Conservation (phyloP, 2,113 vertebrate species). For the Leptocoma aspasia region DNA sequence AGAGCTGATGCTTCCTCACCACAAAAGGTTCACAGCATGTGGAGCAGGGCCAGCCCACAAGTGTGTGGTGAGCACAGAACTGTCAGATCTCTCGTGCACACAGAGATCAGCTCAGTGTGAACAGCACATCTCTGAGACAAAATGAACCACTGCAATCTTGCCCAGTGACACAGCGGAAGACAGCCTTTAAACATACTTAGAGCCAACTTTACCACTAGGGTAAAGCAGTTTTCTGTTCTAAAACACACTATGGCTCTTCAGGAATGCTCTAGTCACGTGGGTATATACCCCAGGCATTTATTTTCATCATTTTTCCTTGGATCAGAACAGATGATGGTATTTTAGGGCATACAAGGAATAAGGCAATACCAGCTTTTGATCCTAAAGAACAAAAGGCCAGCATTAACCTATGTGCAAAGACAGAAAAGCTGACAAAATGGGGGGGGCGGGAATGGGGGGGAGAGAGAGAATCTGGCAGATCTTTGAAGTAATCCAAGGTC, state of each 20-base stretch:
- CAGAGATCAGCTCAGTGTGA: neutral
- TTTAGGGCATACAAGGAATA: neutral
- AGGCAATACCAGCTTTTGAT: neutral
- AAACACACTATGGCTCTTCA: neutral
- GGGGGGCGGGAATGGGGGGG: fast-evolving
- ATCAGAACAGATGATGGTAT: neutral
- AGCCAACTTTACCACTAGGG: neutral
- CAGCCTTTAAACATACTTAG: neutral
- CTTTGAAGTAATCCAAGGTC: constrained; percentile 53
- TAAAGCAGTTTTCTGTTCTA: neutral
- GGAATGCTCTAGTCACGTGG: neutral
- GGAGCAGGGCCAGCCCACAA: neutral
- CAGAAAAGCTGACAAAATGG: neutral
- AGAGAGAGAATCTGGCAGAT: neutral
- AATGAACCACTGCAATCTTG: neutral
- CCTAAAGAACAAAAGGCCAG: constrained; percentile 15
- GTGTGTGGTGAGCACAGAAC: neutral
- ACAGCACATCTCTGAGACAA: neutral
- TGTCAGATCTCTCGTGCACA: neutral
- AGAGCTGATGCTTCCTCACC: neutral
- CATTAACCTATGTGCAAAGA: constrained; percentile 38
- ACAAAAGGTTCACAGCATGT: neutral
- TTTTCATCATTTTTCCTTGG: neutral
- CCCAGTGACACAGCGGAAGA: neutral
- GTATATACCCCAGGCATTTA: neutral